Evolutionary conservation across 2,888 invertebrate genomes (phyloP), one percentile per base, ranked within the genome.

Genomic region (Horisme vitalbata): DNA sequence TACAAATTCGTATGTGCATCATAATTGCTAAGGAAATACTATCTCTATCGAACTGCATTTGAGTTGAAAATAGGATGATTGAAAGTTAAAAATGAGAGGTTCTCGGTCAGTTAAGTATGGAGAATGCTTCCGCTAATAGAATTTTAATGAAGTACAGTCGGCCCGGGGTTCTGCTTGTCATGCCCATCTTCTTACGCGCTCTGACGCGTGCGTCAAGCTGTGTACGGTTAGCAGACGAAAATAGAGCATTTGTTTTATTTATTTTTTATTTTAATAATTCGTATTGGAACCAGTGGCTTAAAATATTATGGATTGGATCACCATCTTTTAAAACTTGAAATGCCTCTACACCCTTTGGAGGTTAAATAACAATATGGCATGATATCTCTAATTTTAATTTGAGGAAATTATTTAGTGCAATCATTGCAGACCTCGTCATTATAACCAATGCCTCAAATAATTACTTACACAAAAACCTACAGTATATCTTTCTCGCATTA

Each of bases 111-210:
- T 32, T 31, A 45, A 61, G 62, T 69, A 61, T 65, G 71, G 76
- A 83, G 87, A 88, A 87, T 85, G 88, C 88, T 86, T 84, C 86
- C 74, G 85, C 81, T 89, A 89, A 88, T 89, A 89, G 87, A 87
- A 86, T 86, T 86, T 87, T 89, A 88, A 89, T 88, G 87, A 89
- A 89, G 84, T 84, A 86, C 85, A 85, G 88, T 83, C 79, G 82
- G 85, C 72, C 61, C 57, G 75, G 72, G 70, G 80, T 83, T 82
- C 75, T 87, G 88, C 87, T 74, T 79, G 87, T 89, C 88, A 88
- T 87, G 88, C 79, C 79, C 80, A 79, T 84, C 88, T 81, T 78
- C 77, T 83, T 83, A 83, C 78, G 81, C 80, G 79, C 65, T 75
- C 71, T 65, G 69, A 77, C 79, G 81, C 76, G 77, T 75, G 75